Evolutionary conservation across 1,140 invertebrate genomes (phyloP).

Genomic region (Procambarus clarkii): DNA sequence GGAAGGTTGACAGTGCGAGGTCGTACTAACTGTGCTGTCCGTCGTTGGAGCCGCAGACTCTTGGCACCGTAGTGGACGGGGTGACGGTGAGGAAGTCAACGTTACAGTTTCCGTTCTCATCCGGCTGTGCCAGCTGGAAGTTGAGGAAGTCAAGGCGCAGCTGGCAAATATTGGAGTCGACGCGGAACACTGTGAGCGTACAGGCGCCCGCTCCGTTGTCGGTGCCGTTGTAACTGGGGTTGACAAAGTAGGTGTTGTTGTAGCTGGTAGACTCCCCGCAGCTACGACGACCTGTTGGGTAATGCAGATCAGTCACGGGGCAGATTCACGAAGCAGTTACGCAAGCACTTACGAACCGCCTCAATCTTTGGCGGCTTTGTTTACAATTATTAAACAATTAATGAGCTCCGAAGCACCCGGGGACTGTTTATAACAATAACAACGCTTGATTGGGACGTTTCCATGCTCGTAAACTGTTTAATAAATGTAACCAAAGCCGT

Average conservation of each 20-base stretch:
- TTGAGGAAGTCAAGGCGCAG: conserved; percentile 86
- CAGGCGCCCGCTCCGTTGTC: conserved; percentile 82
- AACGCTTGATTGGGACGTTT: too few species aligned
- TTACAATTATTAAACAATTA: too few species aligned
- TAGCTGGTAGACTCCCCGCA: conserved; percentile 73
- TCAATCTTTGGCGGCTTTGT: too few species aligned
- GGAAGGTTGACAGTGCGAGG: not conserved
- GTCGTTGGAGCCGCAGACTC: conserved; percentile 87
- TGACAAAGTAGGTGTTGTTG: conserved; percentile 75
- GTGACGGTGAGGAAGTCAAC: conserved; percentile 84
- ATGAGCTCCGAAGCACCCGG: too few species aligned
- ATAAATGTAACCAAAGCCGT: too few species aligned
- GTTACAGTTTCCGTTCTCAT: conserved; percentile 83
- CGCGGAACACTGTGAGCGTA: conserved; percentile 82
- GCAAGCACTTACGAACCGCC: too few species aligned
- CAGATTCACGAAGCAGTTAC: too few species aligned
- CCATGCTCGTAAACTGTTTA: too few species aligned
- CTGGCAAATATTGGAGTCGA: conserved; percentile 85
- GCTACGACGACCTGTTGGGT: conserved; percentile 69
- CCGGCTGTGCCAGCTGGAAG: conserved; percentile 84
- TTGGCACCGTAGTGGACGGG: conserved; percentile 82
- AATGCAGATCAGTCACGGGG: too few species aligned
- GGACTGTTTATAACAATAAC: too few species aligned
- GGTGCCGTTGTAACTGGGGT: conserved; percentile 73
- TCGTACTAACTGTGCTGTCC: conserved; percentile 83